phyloP scores from a whole-genome alignment of 2,888 invertebrate species.

The Drosophila fulvimacula region DNA sequence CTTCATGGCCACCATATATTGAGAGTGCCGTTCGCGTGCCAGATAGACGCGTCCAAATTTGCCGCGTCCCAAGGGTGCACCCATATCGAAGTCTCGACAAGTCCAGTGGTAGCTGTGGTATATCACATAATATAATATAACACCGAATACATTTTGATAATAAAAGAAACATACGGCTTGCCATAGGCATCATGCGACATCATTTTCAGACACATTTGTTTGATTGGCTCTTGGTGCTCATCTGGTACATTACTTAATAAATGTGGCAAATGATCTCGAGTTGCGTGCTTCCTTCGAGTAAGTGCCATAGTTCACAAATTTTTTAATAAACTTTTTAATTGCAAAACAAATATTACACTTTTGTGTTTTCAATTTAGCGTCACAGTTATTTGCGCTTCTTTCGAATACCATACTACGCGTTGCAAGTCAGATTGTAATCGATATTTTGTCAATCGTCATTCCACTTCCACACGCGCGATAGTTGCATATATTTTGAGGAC shows the following conservation, averaged over 20 bases:
- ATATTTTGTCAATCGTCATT: conserved; percentile 4
- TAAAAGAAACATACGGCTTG: conserved; percentile 85
- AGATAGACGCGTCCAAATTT: conserved; percentile 97
- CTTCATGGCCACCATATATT: conserved; percentile 92
- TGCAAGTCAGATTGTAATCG: conserved; percentile 29
- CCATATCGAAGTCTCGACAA: conserved; percentile 93
- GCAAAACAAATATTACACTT: neutral
- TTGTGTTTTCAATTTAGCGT: conserved; percentile 36
- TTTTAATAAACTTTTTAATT: neutral
- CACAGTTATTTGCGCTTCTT: conserved; percentile 65
- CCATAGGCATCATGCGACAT: conserved; percentile 87
- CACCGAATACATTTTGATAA: neutral
- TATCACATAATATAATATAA: neutral
- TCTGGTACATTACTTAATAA: conserved; percentile 79
- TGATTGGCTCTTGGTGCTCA: conserved; percentile 80
- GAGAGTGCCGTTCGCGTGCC: conserved; percentile 92
- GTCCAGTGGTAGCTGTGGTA: conserved; percentile 88
- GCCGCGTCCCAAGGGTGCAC: conserved; percentile 94
- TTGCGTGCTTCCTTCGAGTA: conserved; percentile 71
- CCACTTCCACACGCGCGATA: neutral
- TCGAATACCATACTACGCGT: conserved; percentile 20
- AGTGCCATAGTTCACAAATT: conserved; percentile 43
- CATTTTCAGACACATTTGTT: conserved; percentile 85
- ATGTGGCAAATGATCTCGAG: conserved; percentile 73
- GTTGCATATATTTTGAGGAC: neutral